Percentiles rank a stretch among this genome's conserved stretches.
Evolutionary conservation across 2,888 invertebrate species (phyloP).

Genomic region (Syrphus vitripennis): DNA sequence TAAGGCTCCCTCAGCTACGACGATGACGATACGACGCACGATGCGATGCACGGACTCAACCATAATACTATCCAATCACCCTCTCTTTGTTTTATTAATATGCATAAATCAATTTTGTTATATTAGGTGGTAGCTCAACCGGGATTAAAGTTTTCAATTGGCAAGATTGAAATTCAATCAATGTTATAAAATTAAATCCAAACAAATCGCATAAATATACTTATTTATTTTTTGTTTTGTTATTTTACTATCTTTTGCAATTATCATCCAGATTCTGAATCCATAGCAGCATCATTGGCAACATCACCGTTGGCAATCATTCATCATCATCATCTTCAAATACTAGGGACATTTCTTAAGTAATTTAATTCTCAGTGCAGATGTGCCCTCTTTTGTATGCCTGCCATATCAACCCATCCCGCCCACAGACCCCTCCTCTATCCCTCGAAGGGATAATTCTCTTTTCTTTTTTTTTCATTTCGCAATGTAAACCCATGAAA

Average conservation of each 20-base stretch:
- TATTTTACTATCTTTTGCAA: not conserved
- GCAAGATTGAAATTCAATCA: conserved; percentile 35
- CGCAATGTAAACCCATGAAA: not conserved
- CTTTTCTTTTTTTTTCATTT: not conserved
- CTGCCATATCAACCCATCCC: not conserved
- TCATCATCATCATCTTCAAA: conserved; percentile 28
- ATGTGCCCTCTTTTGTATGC: conserved; percentile 13
- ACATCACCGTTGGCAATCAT: conserved; percentile 33
- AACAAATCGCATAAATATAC: conserved; percentile 26
- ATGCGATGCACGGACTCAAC: not conserved
- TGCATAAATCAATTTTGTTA: conserved; percentile 3
- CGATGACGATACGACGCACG: no score
- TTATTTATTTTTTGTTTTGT: not conserved
- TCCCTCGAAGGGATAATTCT: not conserved
- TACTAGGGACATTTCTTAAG: conserved; percentile 5
- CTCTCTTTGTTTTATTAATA: not conserved
- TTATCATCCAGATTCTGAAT: not conserved
- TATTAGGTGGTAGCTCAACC: not conserved
- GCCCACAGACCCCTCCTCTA: no score
- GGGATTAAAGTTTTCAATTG: conserved; percentile 13
- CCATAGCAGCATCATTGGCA: not conserved
- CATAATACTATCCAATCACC: not conserved
- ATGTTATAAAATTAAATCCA: conserved; percentile 42
- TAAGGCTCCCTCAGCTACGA: not conserved
- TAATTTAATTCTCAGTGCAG: conserved; percentile 30